phyloP scores from a whole-genome alignment of 2,888 invertebrate species.

The Megamerina dolium region DNA sequence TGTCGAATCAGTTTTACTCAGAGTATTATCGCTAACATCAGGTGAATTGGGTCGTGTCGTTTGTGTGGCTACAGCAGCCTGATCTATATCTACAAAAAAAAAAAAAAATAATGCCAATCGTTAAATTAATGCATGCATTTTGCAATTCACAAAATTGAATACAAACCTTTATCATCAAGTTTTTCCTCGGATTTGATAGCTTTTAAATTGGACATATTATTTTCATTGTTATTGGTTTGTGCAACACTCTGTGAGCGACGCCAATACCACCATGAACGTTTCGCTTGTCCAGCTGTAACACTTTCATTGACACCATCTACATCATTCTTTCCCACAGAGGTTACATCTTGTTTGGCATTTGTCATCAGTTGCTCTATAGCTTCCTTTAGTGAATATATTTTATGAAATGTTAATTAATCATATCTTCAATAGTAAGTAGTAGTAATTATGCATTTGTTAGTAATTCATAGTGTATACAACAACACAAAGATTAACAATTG shows the following conservation, averaged over 20 bases:
- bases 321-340: slow-evolving; percentile 16
- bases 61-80: slow-evolving; percentile 46
- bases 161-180: slow-evolving; percentile 32
- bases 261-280: slow-evolving; percentile 64
- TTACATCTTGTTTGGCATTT: slow-evolving; percentile 26
- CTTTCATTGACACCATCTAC: slow-evolving; percentile 21
- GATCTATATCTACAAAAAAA: slow-evolving; percentile 34
- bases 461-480: too few relatives aligned
- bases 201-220: too few relatives aligned
- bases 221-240: slow-evolving; percentile 13
- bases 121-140: background rate
- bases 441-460: too few relatives aligned
- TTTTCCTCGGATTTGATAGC: slow-evolving; percentile 27
- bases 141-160: background rate
- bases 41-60: slow-evolving; percentile 47
- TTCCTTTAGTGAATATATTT: slow-evolving; percentile 35
- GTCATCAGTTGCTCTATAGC: slow-evolving; percentile 45
- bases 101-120: background rate
- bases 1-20: slow-evolving; percentile 43
- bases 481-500: too few relatives aligned
- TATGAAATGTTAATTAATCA: too few relatives aligned
- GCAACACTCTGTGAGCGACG: slow-evolving; percentile 51
- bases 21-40: slow-evolving; percentile 40
- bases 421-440: too few relatives aligned
- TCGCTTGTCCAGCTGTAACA: slow-evolving; percentile 31